Evolutionary conservation across 2,113 vertebrate species (phyloP).

Genomic region (Aspiorhynchus laticeps): DNA sequence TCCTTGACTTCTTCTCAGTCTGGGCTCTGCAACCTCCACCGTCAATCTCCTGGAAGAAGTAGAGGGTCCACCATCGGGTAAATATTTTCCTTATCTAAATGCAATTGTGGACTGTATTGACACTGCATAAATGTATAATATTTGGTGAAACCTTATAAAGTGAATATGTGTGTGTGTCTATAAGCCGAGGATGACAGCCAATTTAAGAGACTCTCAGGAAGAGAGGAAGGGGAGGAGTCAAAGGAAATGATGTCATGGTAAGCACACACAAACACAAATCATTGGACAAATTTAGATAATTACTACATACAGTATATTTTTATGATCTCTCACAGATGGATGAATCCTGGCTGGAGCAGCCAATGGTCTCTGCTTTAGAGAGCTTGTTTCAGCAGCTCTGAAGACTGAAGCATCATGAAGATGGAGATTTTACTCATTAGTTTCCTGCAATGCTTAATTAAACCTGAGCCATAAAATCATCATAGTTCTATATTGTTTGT

Average conservation of each 20-base stretch:
- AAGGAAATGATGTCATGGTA: slow-evolving; percentile 79
- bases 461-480: slow-evolving; percentile 22
- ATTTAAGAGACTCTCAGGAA: slow-evolving; percentile 66
- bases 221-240: slow-evolving; percentile 60
- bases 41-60: slow-evolving; percentile 84
- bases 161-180: slow-evolving; percentile 24
- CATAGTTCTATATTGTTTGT: slow-evolving; percentile 1
- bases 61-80: slow-evolving; percentile 81
- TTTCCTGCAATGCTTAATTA: slow-evolving; percentile 14
- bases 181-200: slow-evolving; percentile 76
- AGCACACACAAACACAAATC: slow-evolving; percentile 43
- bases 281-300: not conserved
- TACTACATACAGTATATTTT: not conserved
- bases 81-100: slow-evolving; percentile 50
- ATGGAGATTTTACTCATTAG: slow-evolving; percentile 19
- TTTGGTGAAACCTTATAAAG: slow-evolving; percentile 12
- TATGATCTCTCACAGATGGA: not conserved
- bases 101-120: not conserved
- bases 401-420: not conserved
- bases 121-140: not conserved
- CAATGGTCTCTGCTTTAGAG: not conserved
- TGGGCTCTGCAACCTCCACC: slow-evolving; percentile 79
- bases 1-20: slow-evolving; percentile 60
- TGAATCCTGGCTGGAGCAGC: not conserved
- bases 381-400: not conserved